Percentiles rank a stretch among this genome's conserved stretches.
Conservation (phyloP, 2,888 invertebrate species). For the Panopea generosa region DNA sequence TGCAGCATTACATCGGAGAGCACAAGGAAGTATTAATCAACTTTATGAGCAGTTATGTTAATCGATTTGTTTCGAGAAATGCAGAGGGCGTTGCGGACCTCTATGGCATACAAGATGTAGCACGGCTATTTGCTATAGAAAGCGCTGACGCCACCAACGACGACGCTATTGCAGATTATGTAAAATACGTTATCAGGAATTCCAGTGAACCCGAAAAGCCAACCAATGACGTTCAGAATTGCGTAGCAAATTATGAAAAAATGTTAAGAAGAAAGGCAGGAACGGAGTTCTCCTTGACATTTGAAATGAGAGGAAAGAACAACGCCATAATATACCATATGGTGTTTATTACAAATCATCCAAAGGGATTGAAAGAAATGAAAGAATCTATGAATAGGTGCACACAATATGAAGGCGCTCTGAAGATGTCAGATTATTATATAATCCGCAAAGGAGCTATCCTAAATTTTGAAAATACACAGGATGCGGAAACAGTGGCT, state of each 20-base stretch:
- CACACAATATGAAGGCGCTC: conserved; percentile 1
- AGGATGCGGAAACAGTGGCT: conserved; percentile 9
- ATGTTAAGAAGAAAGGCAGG: neutral
- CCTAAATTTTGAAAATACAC: conserved; percentile 9
- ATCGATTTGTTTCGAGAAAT: neutral
- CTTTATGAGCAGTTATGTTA: conserved; percentile 31
- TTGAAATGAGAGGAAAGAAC: conserved; percentile 10
- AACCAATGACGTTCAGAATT: neutral
- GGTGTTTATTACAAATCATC: conserved; percentile 14
- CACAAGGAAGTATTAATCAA: conserved; percentile 24
- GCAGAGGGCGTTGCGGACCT: conserved; percentile 8
- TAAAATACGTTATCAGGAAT: neutral
- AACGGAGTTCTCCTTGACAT: neutral
- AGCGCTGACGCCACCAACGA: too few species aligned
- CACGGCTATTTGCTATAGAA: too few species aligned
- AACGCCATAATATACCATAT: conserved; percentile 21
- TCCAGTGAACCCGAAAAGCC: neutral
- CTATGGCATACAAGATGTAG: conserved; percentile 6
- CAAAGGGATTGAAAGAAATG: conserved; percentile 15
- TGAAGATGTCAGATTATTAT: conserved; percentile 20
- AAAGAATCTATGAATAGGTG: conserved; percentile 28
- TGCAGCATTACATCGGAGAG: conserved; percentile 10
- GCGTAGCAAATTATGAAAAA: neutral
- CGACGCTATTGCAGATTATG: neutral
- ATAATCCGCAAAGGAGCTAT: neutral